These are phyloP conservation scores for Adelges cooleyi DNA, from an alignment of 1,140 invertebrate species.

Conservation along the genomic window DNA sequence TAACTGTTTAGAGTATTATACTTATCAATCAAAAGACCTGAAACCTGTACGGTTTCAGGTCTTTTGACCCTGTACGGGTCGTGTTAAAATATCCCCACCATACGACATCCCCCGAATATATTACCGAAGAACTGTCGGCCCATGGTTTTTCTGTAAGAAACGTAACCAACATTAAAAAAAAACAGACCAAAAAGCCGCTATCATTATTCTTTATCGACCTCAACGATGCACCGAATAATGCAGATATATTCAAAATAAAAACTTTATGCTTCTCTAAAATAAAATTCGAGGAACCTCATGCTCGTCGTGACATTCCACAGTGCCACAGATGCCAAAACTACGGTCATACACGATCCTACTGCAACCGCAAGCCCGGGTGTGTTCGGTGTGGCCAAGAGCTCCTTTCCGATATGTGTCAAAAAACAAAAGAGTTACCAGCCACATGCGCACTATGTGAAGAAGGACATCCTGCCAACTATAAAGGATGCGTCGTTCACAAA, in stretches of 20 bases:
- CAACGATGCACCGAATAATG: no score
- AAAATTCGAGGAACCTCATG: conserved; percentile 34
- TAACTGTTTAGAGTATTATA: not conserved
- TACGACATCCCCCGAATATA: not conserved
- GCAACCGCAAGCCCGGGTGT: conserved; percentile 33
- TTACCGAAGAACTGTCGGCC: not conserved
- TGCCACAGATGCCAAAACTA: conserved; percentile 18
- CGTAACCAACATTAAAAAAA: not conserved
- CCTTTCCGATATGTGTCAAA: conserved; percentile 36
- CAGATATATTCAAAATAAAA: no score
- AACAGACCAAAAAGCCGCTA: not conserved
- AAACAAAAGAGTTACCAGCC: conserved; percentile 32
- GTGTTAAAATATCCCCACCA: no score
- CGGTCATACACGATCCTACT: conserved; percentile 35
- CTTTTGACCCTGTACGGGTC: conserved; percentile 19
- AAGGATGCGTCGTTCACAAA: conserved; percentile 11
- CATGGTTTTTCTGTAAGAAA: no score
- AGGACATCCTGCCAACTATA: conserved; percentile 38
- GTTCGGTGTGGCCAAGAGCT: conserved; percentile 38
- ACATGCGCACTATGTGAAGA: conserved; percentile 33
- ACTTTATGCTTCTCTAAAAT: conserved; percentile 30
- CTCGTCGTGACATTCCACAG: conserved; percentile 35
- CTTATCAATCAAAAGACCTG: not conserved
- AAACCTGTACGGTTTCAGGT: no score
- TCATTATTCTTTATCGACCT: no score